Evolutionary conservation across 1,140 invertebrate species (phyloP), one percentile per base, ranked within the genome.

Genomic region (Apolygus lucorum): DNA sequence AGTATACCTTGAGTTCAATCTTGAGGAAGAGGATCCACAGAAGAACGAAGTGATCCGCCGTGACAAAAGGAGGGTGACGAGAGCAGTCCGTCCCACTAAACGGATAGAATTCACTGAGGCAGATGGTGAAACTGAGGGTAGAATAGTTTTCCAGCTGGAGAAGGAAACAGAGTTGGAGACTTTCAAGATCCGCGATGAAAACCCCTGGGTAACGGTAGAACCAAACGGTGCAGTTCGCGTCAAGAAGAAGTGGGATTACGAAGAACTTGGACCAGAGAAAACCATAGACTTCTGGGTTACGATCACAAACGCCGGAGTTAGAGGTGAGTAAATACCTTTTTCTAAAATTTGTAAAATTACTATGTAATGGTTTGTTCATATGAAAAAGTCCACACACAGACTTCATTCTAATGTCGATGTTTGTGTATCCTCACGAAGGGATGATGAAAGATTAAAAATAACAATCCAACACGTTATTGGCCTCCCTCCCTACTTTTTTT

Each of bases 241-340:
- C 42, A 95, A 94, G 80, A 92, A 94, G 84, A 94, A 94, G 84
- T 96, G 93, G 93, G 93, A 96, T 83, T 96, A 93, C 79, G 94
- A 96, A 77, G 92, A 95, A 75, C 79, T 96, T 1, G 93, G 92
- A n/a, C 91, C 92, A 0, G 93, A 96, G 79, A 96, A 96, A 79
- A 95, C 91, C 1, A 95, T 96, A 75, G 93, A 96, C 78, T 96
- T 96, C 80, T 96, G 93, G 93, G 93, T 96, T 17, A 95, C 91
- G 27, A 95, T 95, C 74, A 92, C 90, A 13, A 95, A 95, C 79
- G 85, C 88, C 76, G 90, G 90, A 82, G 88, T 88, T 79, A 87
- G 87, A 82, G 89, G 89, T 91, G 80, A 88, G 88, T 68, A 22
- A 22, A 11, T 59, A 59, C 8, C 4, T 22, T 59, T 59, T 59